Base-by-base conservation (phyloP, 2,888 invertebrate genomes). In the Pterobdella sp. region DNA sequence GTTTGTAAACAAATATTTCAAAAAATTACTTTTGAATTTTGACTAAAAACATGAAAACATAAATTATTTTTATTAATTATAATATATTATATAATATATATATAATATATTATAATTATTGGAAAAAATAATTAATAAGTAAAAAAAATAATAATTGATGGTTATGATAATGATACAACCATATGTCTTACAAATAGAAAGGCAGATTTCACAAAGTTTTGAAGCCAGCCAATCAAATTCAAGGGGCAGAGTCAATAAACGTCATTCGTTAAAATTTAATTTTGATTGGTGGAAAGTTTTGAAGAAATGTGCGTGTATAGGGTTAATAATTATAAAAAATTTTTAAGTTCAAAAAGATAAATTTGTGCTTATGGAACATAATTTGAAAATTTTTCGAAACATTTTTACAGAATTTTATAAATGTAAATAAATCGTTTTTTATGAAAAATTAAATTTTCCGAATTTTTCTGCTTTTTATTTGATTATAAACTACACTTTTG, bases 161-260 rank as follows among this genome's bases (percentile, higher is more conserved):
- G n/a, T n/a, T n/a, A n/a, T n/a, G n/a, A n/a, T n/a, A n/a, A n/a
- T n/a, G n/a, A n/a, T n/a, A n/a, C 7, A 22, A 56, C n/a, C 60
- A 56, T 26, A 26, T 56, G 60, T 56, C 60, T 56, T 56, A 56
- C 18, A 56, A 56, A 56, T 56, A n/a, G 60, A 56, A n/a, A n/a
- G n/a, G n/a, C n/a, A n/a, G n/a, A n/a, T 56, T 56, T 56, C 3
- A 56, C 60, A 56, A 56, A 22, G 18, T n/a, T 26, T 26, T 56
- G n/a, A 22, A 56, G 4, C 60, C n/a, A 56, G 7, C 60, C 60
- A 56, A 56, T 22, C 60, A 56, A 26, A 3, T 26, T 3, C 60
- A n/a, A 22, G 60, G 60, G 60, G 60, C 60, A 26, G 60, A n/a
- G 60, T 56, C 26, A 26, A 18, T 22, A 22, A 14, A 22, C n/a